A percentile compares a stretch with the other conserved stretches of the same genome.
These are phyloP conservation scores for Mustela lutreola DNA, from an alignment of 2,113 vertebrate genomes.

Conservation along the genomic window DNA sequence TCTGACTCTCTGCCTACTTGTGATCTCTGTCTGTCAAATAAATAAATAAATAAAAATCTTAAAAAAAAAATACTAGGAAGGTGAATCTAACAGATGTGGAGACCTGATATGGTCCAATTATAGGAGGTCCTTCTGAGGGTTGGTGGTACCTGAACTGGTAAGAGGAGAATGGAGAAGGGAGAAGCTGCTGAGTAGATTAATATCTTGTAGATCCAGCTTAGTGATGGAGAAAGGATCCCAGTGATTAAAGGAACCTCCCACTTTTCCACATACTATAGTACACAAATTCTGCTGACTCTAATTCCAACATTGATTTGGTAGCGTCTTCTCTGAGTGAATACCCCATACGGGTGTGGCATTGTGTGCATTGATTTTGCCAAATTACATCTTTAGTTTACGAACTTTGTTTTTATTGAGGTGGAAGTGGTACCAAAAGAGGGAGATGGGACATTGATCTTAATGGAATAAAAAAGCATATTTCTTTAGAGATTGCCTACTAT, in stretches of 20 bases:
- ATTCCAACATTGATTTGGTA: neutral
- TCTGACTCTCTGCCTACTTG: too few relatives aligned
- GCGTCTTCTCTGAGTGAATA: neutral
- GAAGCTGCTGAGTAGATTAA: too few relatives aligned
- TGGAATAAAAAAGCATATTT: neutral
- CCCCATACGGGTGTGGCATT: neutral
- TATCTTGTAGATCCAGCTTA: neutral
- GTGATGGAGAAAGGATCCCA: neutral
- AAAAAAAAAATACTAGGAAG: neutral
- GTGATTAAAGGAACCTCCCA: neutral
- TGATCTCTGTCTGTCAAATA: too few relatives aligned
- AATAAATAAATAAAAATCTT: too few relatives aligned
- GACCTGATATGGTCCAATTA: fast-evolving
- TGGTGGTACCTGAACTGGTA: neutral
- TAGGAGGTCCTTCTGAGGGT: neutral
- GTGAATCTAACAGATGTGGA: neutral
- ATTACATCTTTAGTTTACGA: neutral
- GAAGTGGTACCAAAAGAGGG: neutral
- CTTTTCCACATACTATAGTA: fast-evolving
- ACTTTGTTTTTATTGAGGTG: neutral
- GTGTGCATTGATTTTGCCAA: neutral
- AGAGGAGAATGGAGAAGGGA: neutral
- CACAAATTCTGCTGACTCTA: neutral
- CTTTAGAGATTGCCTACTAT: neutral
- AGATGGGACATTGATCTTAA: neutral